Conservation (phyloP, 2,888 invertebrate species). For the Miltochrista miniata region DNA sequence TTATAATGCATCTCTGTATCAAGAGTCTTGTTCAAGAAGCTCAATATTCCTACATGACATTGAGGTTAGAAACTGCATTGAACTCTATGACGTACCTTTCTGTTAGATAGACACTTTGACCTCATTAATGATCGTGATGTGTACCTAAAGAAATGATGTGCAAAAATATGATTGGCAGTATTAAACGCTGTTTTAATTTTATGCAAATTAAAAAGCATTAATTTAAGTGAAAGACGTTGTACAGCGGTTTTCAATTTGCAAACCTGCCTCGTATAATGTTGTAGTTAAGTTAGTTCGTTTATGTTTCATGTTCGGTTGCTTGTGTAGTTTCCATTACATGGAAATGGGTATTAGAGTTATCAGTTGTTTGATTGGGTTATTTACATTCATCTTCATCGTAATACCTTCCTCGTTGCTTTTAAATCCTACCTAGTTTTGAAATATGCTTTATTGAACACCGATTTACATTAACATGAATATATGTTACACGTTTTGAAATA, state of each 20-base stretch:
- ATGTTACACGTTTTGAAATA: too few relatives aligned
- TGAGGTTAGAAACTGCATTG: not conserved
- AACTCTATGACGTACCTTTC: not conserved
- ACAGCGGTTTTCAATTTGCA: constrained; percentile 15
- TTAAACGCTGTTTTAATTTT: constrained; percentile 1
- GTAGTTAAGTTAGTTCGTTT: constrained; percentile 4
- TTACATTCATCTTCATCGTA: too few relatives aligned
- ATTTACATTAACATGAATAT: too few relatives aligned
- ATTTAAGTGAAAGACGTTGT: constrained; percentile 31
- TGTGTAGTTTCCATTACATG: not conserved
- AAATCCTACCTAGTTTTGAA: not conserved
- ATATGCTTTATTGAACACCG: too few relatives aligned
- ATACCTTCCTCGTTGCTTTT: too few relatives aligned
- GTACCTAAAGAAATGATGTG: not conserved
- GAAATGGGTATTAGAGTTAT: too few relatives aligned
- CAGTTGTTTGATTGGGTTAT: too few relatives aligned
- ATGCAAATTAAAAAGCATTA: constrained; percentile 15
- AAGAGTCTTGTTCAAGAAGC: not conserved
- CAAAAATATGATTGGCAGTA: constrained; percentile 1
- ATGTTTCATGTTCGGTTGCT: not conserved
- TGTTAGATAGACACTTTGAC: not conserved
- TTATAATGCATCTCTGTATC: not conserved
- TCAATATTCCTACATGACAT: not conserved
- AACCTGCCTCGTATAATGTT: too few relatives aligned
- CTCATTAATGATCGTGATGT: not conserved